Conservation (phyloP, 2,888 invertebrate genomes). For the Vesta saturnalis region DNA sequence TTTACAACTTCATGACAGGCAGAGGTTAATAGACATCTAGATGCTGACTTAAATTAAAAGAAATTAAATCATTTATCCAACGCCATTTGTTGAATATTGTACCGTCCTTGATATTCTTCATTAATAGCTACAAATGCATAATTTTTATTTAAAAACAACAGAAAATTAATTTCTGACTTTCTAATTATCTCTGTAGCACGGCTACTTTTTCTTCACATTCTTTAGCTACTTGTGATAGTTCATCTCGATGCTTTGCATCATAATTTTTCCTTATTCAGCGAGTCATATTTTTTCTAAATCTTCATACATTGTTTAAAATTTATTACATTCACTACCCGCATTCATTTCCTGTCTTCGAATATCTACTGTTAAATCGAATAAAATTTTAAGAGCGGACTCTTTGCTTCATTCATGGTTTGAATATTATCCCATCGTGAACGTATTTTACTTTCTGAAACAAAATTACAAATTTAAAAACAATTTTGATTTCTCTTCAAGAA, state of each 20-base stretch:
- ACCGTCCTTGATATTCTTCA: slow-evolving; percentile 45
- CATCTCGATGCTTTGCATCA: slow-evolving; percentile 47
- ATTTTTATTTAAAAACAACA: not conserved
- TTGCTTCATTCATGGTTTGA: slow-evolving; percentile 81
- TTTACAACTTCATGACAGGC: no score
- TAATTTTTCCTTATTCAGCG: slow-evolving; percentile 37
- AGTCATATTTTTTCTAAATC: slow-evolving; percentile 45
- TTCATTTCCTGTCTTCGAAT: slow-evolving; percentile 62
- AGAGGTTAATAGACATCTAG: no score
- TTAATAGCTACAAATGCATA: slow-evolving; percentile 42
- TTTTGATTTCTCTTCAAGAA: no score
- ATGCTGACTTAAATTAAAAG: no score
- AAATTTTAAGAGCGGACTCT: slow-evolving; percentile 74
- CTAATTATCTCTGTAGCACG: slow-evolving; percentile 51
- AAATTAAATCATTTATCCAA: slow-evolving; percentile 58
- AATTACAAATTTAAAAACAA: slow-evolving; percentile 5
- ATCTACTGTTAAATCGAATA: slow-evolving; percentile 70
- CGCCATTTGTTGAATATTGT: slow-evolving; percentile 46
- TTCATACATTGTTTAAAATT: slow-evolving; percentile 65
- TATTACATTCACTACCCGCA: slow-evolving; percentile 58
- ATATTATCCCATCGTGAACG: slow-evolving; percentile 77
- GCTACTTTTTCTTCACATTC: slow-evolving; percentile 58
- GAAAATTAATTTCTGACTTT: slow-evolving; percentile 42
- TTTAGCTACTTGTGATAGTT: slow-evolving; percentile 48
- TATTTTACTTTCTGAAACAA: slow-evolving; percentile 69